Base-by-base conservation (phyloP, 2,797 vertebrate genomes). In the Cephalopachus bancanus region DNA sequence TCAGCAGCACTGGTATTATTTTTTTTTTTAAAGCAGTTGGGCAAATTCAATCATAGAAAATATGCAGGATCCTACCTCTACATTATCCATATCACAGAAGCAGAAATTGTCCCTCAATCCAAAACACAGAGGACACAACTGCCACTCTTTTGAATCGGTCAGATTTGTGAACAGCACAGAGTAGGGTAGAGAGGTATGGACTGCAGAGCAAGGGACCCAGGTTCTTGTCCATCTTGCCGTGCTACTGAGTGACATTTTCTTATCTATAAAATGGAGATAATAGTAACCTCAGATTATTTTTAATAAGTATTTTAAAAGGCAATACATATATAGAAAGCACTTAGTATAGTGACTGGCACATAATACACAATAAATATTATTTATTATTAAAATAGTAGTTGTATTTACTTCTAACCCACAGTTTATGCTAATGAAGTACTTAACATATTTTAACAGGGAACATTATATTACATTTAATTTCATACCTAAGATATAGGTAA, bases 1-100 rank as follows among this genome's bases (percentile, higher is more conserved):
- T 55, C 55, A 64, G 59, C 72, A 57, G 44, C 44, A 44, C 44
- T 44, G 44, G 1, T 44, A 33, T 26, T 15, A 24, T 33, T 59
- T 95, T 89, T 59, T 69, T 95, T 83, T 89, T 88, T 53, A 69
- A 79, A 96, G 60, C 49, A 79, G 51, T n/a, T 7, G n/a, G 28
- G 53, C 83, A 81, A 83, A 93, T 83, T 79, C 3, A 72, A 79
- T 19, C 75, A 67, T 51, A 90, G 20, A 84, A 72, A 83, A 75
- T 60, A 62, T 7, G 6, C n/a, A 22, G n/a, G 71, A 30, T 91
- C 30, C 19, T 67, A 49, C 15, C 10, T 33, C 65, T 6, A n/a
- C 24, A 15, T 53, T 84, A 79, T 72, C 49, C 53, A 3, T 69
- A 51, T 64, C 72, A 78, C 78, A 78, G 76, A 88, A 79, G 64